Evolutionary conservation across 2,888 invertebrate species (phyloP), one percentile per base, ranked within the genome.

Genomic region (Pachydiplax longipennis): DNA sequence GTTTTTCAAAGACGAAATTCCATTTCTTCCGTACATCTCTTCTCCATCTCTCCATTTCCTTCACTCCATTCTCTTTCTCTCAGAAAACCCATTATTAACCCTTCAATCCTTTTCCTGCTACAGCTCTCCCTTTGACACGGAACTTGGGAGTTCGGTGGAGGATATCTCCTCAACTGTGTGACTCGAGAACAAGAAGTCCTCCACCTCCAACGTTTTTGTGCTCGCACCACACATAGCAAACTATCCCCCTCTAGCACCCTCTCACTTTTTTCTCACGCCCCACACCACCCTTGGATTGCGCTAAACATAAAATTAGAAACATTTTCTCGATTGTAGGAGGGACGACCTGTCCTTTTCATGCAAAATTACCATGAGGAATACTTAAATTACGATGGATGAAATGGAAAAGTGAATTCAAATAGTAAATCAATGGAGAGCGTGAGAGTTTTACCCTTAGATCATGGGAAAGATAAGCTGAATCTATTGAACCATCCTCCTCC

Each of bases 21-120:
- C 87, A 87, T 87, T 87, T 87, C 87, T 61, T 37, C 37, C 65
- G 37, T 48, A 65, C 87, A 87, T 87, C 87, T n/a, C 37, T 65
- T 37, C 65, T 65, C 61, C 87, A 87, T 87, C 35, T 35, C 35
- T 22, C 80, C 2, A 18, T 31, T 31, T 35, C 83, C 35, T 35
- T 13, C 83, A 53, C 53, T n/a, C 48, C 81, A 2, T 22, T 58
- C 83, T 58, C 37, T 37, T 37, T 37, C 37, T 37, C 83, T 35
- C 25, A 61, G 87, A 87, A 83, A 83, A 83, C 53, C 83, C 58
- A 83, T 87, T 65, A 87, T 87, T 87, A 87, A 87, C 87, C 61
- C 87, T 35, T 87, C 87, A 87, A 87, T 87, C 65, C 87, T 87
- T 87, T 87, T 65, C 87, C 25, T 58, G 58, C 58, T 44, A 83